phyloP scores from a whole-genome alignment of 2,113 vertebrate genomes.

The Thunnus thynnus region DNA sequence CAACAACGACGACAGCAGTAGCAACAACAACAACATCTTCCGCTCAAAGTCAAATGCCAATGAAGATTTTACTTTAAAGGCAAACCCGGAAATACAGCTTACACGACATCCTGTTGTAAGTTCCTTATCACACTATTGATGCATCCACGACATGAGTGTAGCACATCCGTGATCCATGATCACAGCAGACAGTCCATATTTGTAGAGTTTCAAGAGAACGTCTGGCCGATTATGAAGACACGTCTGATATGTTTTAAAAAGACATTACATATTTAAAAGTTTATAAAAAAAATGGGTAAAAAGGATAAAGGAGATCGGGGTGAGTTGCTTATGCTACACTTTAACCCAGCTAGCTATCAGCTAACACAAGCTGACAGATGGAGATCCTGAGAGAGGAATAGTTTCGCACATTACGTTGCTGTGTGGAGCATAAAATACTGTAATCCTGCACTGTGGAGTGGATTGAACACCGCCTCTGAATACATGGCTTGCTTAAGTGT shows the following conservation, averaged over 20 bases:
- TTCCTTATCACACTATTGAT: too few relatives aligned
- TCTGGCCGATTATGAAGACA: neutral
- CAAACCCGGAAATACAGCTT: too few relatives aligned
- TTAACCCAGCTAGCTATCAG: slow-evolving; percentile 13
- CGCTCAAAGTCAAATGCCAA: too few relatives aligned
- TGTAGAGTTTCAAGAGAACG: neutral
- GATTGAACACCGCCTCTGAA: neutral
- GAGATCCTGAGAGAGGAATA: neutral
- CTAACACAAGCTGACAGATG: neutral
- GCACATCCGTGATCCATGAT: too few relatives aligned
- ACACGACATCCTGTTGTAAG: too few relatives aligned
- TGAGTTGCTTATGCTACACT: neutral
- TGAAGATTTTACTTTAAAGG: too few relatives aligned
- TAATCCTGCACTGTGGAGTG: neutral
- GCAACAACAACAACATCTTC: too few relatives aligned
- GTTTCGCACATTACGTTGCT: neutral
- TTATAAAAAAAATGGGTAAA: slow-evolving; percentile 9
- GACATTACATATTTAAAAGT: neutral
- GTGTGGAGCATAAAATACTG: neutral
- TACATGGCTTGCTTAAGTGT: neutral
- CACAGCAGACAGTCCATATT: neutral
- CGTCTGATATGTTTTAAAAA: neutral
- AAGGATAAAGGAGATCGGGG: slow-evolving; percentile 18
- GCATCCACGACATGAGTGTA: too few relatives aligned
- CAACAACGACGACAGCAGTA: too few relatives aligned